Conservation (phyloP, 2,113 vertebrate genomes). For the Oophaga pumilio region DNA sequence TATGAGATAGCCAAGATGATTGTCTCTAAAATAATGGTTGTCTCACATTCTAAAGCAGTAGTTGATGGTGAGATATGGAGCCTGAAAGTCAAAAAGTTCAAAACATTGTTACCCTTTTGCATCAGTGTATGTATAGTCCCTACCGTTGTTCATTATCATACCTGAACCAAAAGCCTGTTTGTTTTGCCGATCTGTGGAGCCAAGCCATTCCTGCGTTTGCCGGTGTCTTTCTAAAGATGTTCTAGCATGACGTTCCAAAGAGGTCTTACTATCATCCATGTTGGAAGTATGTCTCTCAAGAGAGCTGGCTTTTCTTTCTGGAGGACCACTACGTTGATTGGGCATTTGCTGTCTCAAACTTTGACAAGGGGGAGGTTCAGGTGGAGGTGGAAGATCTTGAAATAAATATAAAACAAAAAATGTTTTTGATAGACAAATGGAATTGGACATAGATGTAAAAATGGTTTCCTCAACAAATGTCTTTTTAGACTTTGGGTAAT, state of each 20-base stretch:
- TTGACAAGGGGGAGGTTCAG: constrained; percentile 95
- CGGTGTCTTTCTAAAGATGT: constrained; percentile 88
- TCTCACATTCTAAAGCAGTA: too few relatives aligned
- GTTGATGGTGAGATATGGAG: too few relatives aligned
- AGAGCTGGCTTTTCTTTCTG: constrained; percentile 90
- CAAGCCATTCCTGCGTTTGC: constrained; percentile 90
- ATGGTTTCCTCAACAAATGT: too few relatives aligned
- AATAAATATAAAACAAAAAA: constrained; percentile 79
- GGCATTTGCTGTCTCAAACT: constrained; percentile 84
- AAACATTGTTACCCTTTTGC: background rate
- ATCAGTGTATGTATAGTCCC: background rate
- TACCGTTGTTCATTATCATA: constrained; percentile 57
- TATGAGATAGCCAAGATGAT: too few relatives aligned
- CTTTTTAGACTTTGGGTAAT: too few relatives aligned
- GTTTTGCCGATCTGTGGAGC: constrained; percentile 85
- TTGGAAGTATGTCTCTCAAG: constrained; percentile 86
- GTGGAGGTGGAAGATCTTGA: constrained; percentile 97
- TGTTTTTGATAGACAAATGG: constrained; percentile 55
- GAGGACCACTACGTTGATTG: constrained; percentile 73
- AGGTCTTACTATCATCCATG: constrained; percentile 87
- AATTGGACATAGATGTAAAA: background rate
- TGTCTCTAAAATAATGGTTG: too few relatives aligned
- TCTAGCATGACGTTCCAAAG: constrained; percentile 84
- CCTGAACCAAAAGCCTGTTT: constrained; percentile 86
- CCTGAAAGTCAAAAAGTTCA: too few relatives aligned